Base-by-base conservation (phyloP, 1,140 invertebrate species). In the Diplogasteroides magnus region DNA sequence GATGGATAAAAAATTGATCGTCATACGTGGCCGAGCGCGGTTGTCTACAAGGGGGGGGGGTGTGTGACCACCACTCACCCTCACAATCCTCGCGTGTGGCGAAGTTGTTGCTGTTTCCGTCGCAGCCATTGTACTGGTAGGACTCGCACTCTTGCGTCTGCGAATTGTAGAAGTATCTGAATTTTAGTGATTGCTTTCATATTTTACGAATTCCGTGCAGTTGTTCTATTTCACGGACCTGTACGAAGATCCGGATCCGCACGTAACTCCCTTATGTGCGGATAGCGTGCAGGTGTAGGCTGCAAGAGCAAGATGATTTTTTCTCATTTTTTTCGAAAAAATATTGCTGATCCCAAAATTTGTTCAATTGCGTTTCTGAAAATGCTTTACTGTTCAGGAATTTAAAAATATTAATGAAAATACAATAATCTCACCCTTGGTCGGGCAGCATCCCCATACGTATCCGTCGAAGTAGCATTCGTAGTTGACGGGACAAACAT, bases 391-490 rank as follows among this genome's bases (percentile, higher is more conserved):
- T n/a, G n/a, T n/a, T n/a, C n/a, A n/a, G n/a, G n/a, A n/a, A n/a
- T n/a, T n/a, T n/a, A n/a, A n/a, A n/a, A n/a, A n/a, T n/a, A n/a
- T n/a, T n/a, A n/a, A n/a, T n/a, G n/a, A n/a, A n/a, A n/a, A n/a
- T n/a, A n/a, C n/a, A n/a, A n/a, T n/a, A n/a, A n/a, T 26, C 59
- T 61, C 59, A 78, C 76, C 76, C 66, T 81, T 81, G 23, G 80
- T 82, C 26, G 79, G 79, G 56, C 79, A 81, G 48, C 79, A 81
- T 63, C 80, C 79, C 78, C 78, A 82, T 15, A 81, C 78, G 68
- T 81, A 82, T 32, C 80, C 80, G 57, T 81, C 79, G 60, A 82
- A 81, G 57, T 75, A 78, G 61, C 80, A 82, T 62, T 81, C 79
- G 57, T 78, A 81, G 61, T 81, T 81, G 31, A 81, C 78, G 19